Percentiles rank a stretch among this genome's conserved stretches.
These are phyloP conservation scores for Rhinichthys klamathensis DNA, from an alignment of 2,113 vertebrate species.

Conservation along the genomic window DNA sequence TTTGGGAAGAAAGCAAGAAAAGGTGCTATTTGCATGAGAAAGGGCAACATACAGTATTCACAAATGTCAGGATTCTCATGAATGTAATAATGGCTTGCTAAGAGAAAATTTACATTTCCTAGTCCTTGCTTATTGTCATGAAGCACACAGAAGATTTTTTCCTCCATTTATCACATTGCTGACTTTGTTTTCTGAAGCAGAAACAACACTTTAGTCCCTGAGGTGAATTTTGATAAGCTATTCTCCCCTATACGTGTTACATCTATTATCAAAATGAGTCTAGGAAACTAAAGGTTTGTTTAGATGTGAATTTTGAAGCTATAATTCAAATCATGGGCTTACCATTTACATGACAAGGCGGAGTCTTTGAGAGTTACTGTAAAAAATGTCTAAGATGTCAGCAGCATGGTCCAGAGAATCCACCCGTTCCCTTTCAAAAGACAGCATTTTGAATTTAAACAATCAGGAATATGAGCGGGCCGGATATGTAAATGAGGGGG, in stretches of 20 bases:
- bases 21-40: conserved; percentile 36
- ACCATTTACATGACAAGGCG: no score
- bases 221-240: background rate
- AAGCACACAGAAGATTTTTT: background rate
- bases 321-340: no score
- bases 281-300: background rate
- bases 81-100: conserved; percentile 22
- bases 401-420: no score
- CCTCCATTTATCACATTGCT: background rate
- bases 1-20: conserved; percentile 12
- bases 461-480: no score
- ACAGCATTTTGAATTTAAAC: no score
- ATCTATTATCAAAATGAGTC: background rate
- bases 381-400: no score
- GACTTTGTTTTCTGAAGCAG: background rate
- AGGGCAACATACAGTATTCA: background rate
- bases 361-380: no score
- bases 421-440: no score
- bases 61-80: conserved; percentile 41
- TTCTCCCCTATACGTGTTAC: background rate
- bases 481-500: no score
- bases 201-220: conserved; percentile 3
- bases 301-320: no score
- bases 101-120: background rate
- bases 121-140: background rate